Evolutionary conservation across 2,113 vertebrate species (phyloP), one percentile per base, ranked within the genome.

Genomic region (Aythya baeri): DNA sequence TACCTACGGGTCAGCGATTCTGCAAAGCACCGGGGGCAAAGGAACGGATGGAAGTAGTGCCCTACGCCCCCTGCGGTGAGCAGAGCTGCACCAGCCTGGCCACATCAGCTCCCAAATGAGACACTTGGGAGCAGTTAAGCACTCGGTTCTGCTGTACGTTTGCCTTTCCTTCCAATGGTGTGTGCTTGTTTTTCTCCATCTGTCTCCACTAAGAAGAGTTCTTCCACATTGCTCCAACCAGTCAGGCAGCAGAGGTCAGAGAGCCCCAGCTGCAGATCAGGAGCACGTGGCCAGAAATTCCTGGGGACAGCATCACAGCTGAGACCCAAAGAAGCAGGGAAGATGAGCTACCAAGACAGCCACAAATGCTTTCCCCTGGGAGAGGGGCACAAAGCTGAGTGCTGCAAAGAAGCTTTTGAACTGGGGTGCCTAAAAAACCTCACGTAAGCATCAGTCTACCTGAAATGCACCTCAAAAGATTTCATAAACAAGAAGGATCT

Each of bases 31-130:
- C 78, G 5, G 32, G 66, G 25, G 43, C 8, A 46, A 82, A 71
- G 81, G 72, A 83, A 63, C 2, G 3, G 79, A 70, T 7, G 70
- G 10, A 76, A 72, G 49, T 3, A 21, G 44, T 86, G 86, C 67
- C 83, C 71, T 13, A 5, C 0, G 3, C 21, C 0, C 0, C 6
- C 8, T 20, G 27, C 4, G 57, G 27, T 5, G 29, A 52, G 46
- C 46, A 22, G 46, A 83, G 59, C 20, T 72, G 6, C 49, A 25
- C 59, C 13, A 34, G 14, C 1, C 13, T 71, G 76, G 73, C 43
- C 34, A 43, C 86, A 13, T 41, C 43, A 18, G 54, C 77, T 46
- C 6, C 44, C 62, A 17, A 8, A 46, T 8, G 2, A 2, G 36
- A 8, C 5, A 3, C 74, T 32, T 4, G 3, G 13, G 49, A 86